These are phyloP conservation scores for Brachypteracias leptosomus DNA, from an alignment of 2,113 vertebrate genomes.

Conservation along the genomic window DNA sequence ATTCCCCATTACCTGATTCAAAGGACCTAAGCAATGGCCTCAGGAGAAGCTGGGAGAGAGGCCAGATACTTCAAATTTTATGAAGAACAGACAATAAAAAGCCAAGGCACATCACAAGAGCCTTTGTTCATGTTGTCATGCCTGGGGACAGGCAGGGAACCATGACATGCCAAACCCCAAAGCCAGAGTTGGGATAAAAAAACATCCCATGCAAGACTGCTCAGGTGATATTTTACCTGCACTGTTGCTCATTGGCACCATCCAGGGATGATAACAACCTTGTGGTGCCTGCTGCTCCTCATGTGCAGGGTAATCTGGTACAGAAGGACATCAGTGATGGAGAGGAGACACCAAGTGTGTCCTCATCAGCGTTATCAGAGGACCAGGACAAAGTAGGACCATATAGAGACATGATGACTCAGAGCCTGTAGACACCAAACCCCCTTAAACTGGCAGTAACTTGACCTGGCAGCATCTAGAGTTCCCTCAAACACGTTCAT, in stretches of 20 bases:
- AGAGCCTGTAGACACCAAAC: not conserved
- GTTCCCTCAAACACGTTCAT: not conserved
- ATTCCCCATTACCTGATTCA: too few relatives aligned
- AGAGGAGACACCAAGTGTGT: not conserved
- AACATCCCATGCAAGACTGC: not conserved
- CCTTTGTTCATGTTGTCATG: not conserved
- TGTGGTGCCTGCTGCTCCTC: not conserved
- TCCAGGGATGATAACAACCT: not conserved
- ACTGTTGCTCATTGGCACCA: accelerated
- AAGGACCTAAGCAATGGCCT: not conserved
- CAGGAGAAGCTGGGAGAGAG: not conserved
- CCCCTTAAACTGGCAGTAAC: not conserved
- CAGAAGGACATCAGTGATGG: not conserved
- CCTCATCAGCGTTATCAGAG: not conserved
- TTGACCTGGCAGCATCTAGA: not conserved
- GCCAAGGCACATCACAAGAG: not conserved
- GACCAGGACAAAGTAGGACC: not conserved
- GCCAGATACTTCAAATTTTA: not conserved
- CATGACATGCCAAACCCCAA: not conserved
- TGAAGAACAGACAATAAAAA: not conserved
- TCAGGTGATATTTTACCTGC: not conserved
- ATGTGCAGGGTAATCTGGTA: not conserved
- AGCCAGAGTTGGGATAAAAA: not conserved
- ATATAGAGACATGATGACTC: not conserved
- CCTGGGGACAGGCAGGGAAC: not conserved